phyloP scores from a whole-genome alignment of 2,113 vertebrate genomes.

The Antechinus stuartii region DNA sequence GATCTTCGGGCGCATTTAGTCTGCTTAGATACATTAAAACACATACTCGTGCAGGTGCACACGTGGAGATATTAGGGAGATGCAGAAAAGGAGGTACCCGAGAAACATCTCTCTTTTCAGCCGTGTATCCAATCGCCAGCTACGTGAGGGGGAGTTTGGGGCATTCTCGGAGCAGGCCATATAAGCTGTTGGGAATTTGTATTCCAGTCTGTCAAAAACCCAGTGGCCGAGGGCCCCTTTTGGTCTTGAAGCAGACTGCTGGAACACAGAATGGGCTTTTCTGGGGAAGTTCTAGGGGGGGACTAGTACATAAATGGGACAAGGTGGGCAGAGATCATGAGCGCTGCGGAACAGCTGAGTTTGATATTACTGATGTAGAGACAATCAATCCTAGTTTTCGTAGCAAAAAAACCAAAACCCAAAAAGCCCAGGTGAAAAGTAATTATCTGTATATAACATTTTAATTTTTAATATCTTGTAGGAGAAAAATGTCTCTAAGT shows the following conservation, averaged over 20 bases:
- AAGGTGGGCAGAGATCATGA: not conserved
- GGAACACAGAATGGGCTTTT: not conserved
- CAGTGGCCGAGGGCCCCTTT: not conserved
- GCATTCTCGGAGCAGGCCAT: not conserved
- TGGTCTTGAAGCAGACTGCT: not conserved
- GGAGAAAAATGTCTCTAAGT: not conserved
- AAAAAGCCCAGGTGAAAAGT: not conserved
- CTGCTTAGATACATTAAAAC: not conserved
- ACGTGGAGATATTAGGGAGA: not conserved
- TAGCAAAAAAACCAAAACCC: not conserved
- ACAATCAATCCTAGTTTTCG: not conserved
- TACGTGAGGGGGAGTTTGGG: not conserved
- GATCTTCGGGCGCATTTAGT: not conserved
- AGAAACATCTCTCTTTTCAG: not conserved
- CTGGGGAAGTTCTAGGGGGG: not conserved
- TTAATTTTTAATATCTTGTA: not conserved
- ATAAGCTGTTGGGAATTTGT: not conserved
- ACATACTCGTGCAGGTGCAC: not conserved
- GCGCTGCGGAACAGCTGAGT: not conserved
- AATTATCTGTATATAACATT: not conserved
- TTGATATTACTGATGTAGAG: not conserved
- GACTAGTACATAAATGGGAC: not conserved
- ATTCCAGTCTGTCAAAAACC: not conserved
- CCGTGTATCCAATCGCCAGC: fast-evolving
- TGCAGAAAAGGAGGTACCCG: not conserved